phyloP scores from a whole-genome alignment of 1,140 invertebrate species.

The Monochamus saltuarius region DNA sequence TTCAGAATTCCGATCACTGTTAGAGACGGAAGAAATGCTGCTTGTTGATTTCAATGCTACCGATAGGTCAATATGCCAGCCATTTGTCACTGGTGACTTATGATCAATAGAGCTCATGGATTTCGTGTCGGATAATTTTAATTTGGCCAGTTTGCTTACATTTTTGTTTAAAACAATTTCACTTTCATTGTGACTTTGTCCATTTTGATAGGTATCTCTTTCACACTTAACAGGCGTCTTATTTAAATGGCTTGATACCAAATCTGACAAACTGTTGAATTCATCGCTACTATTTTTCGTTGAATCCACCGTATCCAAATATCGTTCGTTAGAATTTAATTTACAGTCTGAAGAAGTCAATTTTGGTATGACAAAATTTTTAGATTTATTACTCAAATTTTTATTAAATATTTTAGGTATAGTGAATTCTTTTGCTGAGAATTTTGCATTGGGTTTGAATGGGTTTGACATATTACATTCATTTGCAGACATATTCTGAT shows the following conservation, averaged over 20 bases:
- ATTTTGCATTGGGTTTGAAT: too few species aligned
- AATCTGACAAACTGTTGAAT: slow-evolving; percentile 24
- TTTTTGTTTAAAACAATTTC: slow-evolving; percentile 9
- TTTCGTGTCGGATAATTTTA: neutral
- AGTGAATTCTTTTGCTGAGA: slow-evolving; percentile 17
- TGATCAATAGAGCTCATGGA: neutral
- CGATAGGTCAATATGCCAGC: slow-evolving; percentile 42
- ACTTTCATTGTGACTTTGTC: neutral
- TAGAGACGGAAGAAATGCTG: slow-evolving; percentile 26
- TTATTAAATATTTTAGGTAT: slow-evolving; percentile 26
- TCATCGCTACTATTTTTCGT: neutral
- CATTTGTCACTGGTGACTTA: slow-evolving; percentile 14
- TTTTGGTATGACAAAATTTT: slow-evolving; percentile 22
- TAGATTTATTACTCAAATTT: neutral
- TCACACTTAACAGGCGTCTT: slow-evolving; percentile 11
- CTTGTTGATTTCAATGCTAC: slow-evolving; percentile 33
- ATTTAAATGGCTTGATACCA: slow-evolving; percentile 21
- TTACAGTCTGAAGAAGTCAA: slow-evolving; percentile 9
- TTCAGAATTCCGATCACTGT: slow-evolving; percentile 24
- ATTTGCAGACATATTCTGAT: neutral
- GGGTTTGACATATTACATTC: slow-evolving; percentile 5
- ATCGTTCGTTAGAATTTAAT: slow-evolving; percentile 2
- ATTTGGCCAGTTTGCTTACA: neutral
- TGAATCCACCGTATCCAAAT: too few species aligned
- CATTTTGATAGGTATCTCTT: neutral